These are phyloP conservation scores for Hystrix cristata DNA, from an alignment of 2,113 vertebrate genomes.

Conservation along the genomic window DNA sequence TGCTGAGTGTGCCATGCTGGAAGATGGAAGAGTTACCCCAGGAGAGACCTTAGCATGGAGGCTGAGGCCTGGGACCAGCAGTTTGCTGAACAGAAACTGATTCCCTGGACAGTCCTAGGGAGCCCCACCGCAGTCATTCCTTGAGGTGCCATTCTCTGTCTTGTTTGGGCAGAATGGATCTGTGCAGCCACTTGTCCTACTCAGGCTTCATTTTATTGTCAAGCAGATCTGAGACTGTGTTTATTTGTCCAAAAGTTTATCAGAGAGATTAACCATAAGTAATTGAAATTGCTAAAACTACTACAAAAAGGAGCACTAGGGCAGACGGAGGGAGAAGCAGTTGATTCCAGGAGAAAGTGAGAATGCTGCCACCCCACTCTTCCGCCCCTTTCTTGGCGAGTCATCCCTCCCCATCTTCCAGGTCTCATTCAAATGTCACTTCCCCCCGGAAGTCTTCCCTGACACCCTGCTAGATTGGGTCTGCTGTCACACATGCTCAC, in stretches of 20 bases:
- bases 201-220: conserved; percentile 15
- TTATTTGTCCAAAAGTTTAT: conserved; percentile 81
- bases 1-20: background rate
- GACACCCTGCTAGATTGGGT: background rate
- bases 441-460: background rate
- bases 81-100: background rate
- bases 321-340: conserved; percentile 38
- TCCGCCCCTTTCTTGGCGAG: background rate
- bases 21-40: background rate
- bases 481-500: background rate
- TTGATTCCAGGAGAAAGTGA: background rate
- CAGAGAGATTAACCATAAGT: conserved; percentile 82
- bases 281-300: conserved; percentile 82
- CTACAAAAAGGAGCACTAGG: conserved; percentile 29
- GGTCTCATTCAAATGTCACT: background rate
- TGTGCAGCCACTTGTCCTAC: background rate
- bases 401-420: background rate
- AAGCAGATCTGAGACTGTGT: conserved; percentile 52
- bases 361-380: background rate
- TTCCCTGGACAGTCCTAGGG: background rate
- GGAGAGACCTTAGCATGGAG: background rate
- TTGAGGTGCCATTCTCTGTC: background rate
- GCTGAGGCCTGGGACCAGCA: background rate
- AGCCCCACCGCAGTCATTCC: background rate
- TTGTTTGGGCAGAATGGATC: background rate